Evolutionary conservation across 2,113 vertebrate genomes (phyloP), one percentile per base, ranked within the genome.

Genomic region (Tyto alba): DNA sequence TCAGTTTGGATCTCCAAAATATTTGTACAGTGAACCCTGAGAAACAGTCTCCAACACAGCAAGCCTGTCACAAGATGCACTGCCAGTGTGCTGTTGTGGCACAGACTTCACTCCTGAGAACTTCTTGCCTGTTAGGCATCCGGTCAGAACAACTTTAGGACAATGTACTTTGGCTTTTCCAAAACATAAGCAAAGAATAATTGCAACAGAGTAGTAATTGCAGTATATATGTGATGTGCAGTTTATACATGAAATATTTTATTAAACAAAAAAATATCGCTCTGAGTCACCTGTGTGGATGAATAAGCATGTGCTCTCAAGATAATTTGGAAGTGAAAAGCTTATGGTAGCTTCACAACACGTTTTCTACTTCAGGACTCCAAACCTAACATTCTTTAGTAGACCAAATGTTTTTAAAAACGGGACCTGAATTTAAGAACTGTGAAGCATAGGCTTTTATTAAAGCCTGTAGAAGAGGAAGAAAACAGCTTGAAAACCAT

Each of bases 341-440:
- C 7, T 74, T n/a, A 10, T 0, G 2, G 7, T 2, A 83, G 29
- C 26, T 73, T 53, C 57, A 53, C 1, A 2, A 32, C 38, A 25
- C 8, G 36, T 14, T 26, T 74, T 17, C 20, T 8, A 22, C 32
- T 55, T 66, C 63, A 79, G 7, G 17, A 17, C n/a, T n/a, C 21
- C 45, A 63, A 85, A 68, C 22, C 20, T 10, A n/a, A 29, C 0
- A 2, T 30, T 63, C 34, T 50, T 63, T 8, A 66, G 22, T 17
- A 41, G 17, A 72, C 6, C 8, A 17, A 6, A 4, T 7, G 48
- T 10, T 69, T 52, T 63, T 80, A 66, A 59, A 71, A 90, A 41
- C 32, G 67, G 38, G 45, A 69, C 11, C 23, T 50, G 63, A 74
- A 80, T 16, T 11, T 34, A 45, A 76, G 10, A 53, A 43, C 72